phyloP scores from a whole-genome alignment of 2,113 vertebrate genomes.

The Casuarius casuarius region DNA sequence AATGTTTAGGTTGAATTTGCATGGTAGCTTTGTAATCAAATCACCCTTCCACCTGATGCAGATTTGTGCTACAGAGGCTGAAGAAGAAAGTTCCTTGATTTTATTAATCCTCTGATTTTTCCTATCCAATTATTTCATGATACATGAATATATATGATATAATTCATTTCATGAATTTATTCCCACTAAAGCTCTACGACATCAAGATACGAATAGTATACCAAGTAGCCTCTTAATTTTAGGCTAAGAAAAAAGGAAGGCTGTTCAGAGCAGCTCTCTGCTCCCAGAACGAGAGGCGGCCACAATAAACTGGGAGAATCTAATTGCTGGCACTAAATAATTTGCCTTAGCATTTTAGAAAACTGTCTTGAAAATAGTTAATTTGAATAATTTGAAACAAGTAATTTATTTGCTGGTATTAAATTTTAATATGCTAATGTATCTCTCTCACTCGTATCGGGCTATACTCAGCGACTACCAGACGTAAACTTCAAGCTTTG shows the following conservation, averaged over 20 bases:
- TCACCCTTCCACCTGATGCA: background rate
- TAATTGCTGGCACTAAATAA: background rate
- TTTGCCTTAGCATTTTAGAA: background rate
- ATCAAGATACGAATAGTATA: background rate
- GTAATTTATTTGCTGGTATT: background rate
- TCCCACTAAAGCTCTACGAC: conserved; percentile 1
- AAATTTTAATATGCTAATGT: background rate
- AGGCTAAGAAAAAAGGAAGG: conserved; percentile 3
- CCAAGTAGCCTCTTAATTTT: conserved; percentile 51
- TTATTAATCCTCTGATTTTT: background rate
- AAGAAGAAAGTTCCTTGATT: background rate
- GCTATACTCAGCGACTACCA: background rate
- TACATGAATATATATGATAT: background rate
- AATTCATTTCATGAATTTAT: background rate
- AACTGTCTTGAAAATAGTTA: background rate
- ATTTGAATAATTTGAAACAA: conserved; percentile 24
- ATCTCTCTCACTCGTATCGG: background rate
- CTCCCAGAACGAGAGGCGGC: background rate
- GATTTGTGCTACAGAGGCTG: background rate
- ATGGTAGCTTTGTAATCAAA: background rate
- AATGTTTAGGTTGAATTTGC: background rate
- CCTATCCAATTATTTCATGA: background rate
- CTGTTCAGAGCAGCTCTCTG: background rate
- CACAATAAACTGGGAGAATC: background rate
- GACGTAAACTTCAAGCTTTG: conserved; percentile 36